Base-by-base conservation (phyloP, 2,797 vertebrate genomes). In the Eremophila alpestris region DNA sequence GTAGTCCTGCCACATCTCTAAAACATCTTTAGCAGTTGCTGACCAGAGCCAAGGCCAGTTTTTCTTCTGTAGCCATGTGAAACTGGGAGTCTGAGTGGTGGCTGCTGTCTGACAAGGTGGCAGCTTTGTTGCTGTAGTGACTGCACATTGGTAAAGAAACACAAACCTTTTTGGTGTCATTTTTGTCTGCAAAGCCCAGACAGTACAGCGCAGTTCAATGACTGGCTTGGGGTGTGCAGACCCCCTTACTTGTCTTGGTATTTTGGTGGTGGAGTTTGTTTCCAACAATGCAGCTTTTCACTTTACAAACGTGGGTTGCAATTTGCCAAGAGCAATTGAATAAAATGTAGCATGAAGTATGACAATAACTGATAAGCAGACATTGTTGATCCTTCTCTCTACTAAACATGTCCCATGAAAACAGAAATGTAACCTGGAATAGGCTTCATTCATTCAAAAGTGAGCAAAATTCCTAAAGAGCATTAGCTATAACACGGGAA, bases 151-250 rank as follows among this genome's bases (percentile, higher is more conserved):
- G 48, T n/a, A 46, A 87, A 54, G 73, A 69, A 94, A 68, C 54
- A 77, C 19, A 67, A 80, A 46, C 7, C 2, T 27, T 84, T 64
- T 69, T 46, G 13, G 58, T 75, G 69, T 69, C 13, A 13, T 69
- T 91, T 68, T 58, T 68, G 79, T 56, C 62, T 89, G 79, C 51
- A 91, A 71, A 86, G 62, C 32, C 34, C 40, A 78, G 49, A 27
- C 21, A 56, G 32, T 23, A 15, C 24, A 58, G 71, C 0, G 0
- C 32, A 34, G 52, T n/a, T 82, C 2, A 3, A 4, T n/a, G 55
- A 34, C 36, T 60, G 30, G 60, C 21, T 64, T 76, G 36, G 45
- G 29, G 82, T 59, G 19, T 49, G 38, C 64, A 83, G 68, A 56
- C 20, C 5, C 14, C 41, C 11, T 64, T 70, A 22, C 27, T 69